Base-by-base conservation (phyloP, 2,113 vertebrate species). In the Zosterops japonicus region DNA sequence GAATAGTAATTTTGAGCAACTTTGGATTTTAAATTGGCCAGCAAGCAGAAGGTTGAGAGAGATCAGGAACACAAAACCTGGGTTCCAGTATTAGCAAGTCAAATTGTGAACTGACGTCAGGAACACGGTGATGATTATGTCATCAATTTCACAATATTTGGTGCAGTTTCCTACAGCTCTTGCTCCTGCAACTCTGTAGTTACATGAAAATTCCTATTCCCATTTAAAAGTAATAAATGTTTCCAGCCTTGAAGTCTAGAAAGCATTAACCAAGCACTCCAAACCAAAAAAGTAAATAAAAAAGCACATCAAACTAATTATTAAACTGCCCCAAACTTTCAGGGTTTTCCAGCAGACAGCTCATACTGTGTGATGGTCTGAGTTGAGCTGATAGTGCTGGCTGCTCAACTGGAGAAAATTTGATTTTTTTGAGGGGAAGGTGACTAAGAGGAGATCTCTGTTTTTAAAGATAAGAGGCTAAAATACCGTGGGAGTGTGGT, bases 391-490 rank as follows among this genome's bases (percentile, higher is more conserved):
- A 93, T 90, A 95, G 85, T 70, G 67, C 55, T 63, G 63, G 46
- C 77, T 87, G 68, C 59, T 93, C 56, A n/a, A 2, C 68, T 68
- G 28, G 16, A 74, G 52, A 92, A 93, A 74, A 91, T 83, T 41
- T 33, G 6, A n/a, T 67, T 92, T 94, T 83, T 79, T 90, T 81
- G 52, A 86, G 25, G 14, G 60, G 53, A 42, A 83, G 47, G 46
- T 42, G 10, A 65, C 50, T 72, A 64, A 70, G 61, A 79, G 36
- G 6, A 6, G 80, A 28, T 39, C 78, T 88, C 95, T 96, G 90
- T 42, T 91, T 50, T 75, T 35, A 47, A 70, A 95, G 91, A 91
- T 87, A 91, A 92, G 85, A 41, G 27, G 68, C 57, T 71, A 53
- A 92, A 77, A 50, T 71, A 57, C 8, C 52, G 39, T 15, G 35